A percentile compares a stretch with the other conserved stretches of the same genome.
These are phyloP conservation scores for Scaptomyza caliginosa DNA, from an alignment of 2,888 invertebrate genomes.

Conservation along the genomic window DNA sequence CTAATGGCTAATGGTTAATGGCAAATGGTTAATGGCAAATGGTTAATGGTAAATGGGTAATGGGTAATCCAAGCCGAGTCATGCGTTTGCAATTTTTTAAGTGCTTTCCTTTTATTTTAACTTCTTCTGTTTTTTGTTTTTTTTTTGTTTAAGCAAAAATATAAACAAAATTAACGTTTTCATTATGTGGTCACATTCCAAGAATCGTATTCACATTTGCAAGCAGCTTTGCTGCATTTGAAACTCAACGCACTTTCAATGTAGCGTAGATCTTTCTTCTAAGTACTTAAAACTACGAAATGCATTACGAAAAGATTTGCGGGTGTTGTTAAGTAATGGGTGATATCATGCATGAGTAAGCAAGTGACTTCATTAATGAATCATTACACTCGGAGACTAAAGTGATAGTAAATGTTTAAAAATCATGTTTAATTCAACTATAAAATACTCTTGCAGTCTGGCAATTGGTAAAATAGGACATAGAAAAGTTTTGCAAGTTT, in stretches of 20 bases:
- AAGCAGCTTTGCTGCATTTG: conserved; percentile 12
- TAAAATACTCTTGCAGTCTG: no score
- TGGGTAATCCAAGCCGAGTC: conserved; percentile 34
- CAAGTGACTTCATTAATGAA: no score
- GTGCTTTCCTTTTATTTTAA: conserved; percentile 18
- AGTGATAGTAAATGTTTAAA: no score
- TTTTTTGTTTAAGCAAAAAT: conserved; percentile 12
- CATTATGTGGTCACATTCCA: conserved; percentile 39
- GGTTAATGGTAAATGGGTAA: conserved; percentile 19
- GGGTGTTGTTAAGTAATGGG: no score
- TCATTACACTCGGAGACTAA: no score
- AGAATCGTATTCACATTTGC: conserved; percentile 29
- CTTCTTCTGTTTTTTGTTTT: background rate
- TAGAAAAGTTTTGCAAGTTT: no score
- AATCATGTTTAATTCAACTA: no score
- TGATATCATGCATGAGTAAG: no score
- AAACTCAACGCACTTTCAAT: background rate
- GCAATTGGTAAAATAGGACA: no score
- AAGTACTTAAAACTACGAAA: no score
- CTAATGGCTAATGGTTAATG: conserved; percentile 25
- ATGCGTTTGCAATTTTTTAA: conserved; percentile 41
- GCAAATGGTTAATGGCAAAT: conserved; percentile 31
- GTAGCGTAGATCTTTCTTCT: no score
- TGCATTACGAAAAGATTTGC: no score
- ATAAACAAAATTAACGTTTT: conserved; percentile 29